Percentiles rank a stretch among this genome's conserved stretches.
phyloP scores from a whole-genome alignment of 2,888 invertebrate species.

The Blastobasis adustella region DNA sequence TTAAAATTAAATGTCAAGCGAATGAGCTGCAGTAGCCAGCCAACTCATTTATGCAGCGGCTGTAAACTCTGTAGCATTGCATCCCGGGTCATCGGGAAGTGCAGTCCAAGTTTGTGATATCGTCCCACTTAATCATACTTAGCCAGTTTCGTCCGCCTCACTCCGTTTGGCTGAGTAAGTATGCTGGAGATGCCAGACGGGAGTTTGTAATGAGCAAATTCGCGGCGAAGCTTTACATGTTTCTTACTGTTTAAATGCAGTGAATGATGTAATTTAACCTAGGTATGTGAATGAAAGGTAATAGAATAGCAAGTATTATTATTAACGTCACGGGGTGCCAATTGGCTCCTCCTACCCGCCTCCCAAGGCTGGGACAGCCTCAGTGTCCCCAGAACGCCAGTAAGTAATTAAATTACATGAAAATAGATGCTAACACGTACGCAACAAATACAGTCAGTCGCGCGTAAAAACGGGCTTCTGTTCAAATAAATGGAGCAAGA shows the following conservation, averaged over 20 bases:
- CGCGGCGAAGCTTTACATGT: slow-evolving; percentile 27
- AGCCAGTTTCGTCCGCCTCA: slow-evolving; percentile 16
- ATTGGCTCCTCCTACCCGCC: too few relatives aligned
- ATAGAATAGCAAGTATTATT: too few relatives aligned
- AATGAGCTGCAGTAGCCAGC: slow-evolving; percentile 21
- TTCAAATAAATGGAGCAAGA: too few relatives aligned
- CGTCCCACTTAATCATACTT: slow-evolving; percentile 39
- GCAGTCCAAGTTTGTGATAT: slow-evolving; percentile 33
- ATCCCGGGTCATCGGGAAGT: slow-evolving; percentile 24
- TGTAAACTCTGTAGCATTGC: slow-evolving; percentile 24
- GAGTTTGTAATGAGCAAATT: slow-evolving; percentile 33
- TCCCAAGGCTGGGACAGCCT: too few relatives aligned
- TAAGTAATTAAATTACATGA: too few relatives aligned
- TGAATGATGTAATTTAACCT: too few relatives aligned
- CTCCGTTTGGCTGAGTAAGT: slow-evolving; percentile 32
- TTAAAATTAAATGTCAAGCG: background rate
- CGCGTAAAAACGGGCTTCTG: too few relatives aligned
- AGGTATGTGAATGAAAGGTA: too few relatives aligned
- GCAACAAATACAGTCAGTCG: too few relatives aligned
- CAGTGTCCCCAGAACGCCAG: too few relatives aligned
- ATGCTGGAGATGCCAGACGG: slow-evolving; percentile 27
- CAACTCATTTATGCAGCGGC: slow-evolving; percentile 24
- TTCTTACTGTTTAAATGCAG: background rate
- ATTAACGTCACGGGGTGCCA: too few relatives aligned
- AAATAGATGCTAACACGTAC: too few relatives aligned